Conservation (phyloP, 2,113 vertebrate species). For the Sinocyclocheilus maitianheensis region DNA sequence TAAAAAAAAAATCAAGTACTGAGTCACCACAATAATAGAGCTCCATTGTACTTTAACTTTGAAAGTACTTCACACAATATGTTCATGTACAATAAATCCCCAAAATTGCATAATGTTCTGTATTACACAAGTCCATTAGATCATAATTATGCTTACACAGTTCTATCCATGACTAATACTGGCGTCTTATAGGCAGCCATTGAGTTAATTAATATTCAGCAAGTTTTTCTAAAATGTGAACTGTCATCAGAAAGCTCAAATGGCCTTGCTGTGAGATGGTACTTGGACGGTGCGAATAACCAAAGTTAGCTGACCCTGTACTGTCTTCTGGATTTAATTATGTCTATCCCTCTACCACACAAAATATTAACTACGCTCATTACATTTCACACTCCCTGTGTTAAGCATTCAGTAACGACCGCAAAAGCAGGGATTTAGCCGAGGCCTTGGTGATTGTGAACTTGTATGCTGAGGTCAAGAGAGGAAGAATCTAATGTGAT, state of each 20-base stretch:
- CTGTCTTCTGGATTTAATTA: slow-evolving; percentile 11
- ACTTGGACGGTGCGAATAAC: background rate
- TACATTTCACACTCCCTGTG: slow-evolving; percentile 72
- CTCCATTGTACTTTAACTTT: background rate
- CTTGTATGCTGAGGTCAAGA: slow-evolving; percentile 47
- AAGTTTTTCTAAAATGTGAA: slow-evolving; percentile 16
- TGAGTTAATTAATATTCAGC: slow-evolving; percentile 24
- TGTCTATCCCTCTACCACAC: slow-evolving; percentile 48
- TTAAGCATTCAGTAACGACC: slow-evolving; percentile 72
- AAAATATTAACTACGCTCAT: slow-evolving; percentile 76
- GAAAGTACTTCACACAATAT: background rate
- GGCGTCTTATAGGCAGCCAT: background rate
- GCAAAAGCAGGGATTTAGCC: slow-evolving; percentile 50
- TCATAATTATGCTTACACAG: background rate
- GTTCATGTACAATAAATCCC: background rate
- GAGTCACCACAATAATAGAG: slow-evolving; percentile 16
- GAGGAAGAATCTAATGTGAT: slow-evolving; percentile 60
- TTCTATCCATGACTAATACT: background rate
- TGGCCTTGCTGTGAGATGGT: background rate
- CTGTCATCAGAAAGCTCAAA: slow-evolving; percentile 13
- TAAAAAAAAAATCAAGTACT: slow-evolving; percentile 1
- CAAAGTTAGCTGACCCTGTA: slow-evolving; percentile 23
- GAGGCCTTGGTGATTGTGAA: slow-evolving; percentile 57
- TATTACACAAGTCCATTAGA: slow-evolving; percentile 4
- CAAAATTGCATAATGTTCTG: background rate